Evolutionary conservation across 1,140 invertebrate species (phyloP).

Genomic region (Drosophila ambigua): DNA sequence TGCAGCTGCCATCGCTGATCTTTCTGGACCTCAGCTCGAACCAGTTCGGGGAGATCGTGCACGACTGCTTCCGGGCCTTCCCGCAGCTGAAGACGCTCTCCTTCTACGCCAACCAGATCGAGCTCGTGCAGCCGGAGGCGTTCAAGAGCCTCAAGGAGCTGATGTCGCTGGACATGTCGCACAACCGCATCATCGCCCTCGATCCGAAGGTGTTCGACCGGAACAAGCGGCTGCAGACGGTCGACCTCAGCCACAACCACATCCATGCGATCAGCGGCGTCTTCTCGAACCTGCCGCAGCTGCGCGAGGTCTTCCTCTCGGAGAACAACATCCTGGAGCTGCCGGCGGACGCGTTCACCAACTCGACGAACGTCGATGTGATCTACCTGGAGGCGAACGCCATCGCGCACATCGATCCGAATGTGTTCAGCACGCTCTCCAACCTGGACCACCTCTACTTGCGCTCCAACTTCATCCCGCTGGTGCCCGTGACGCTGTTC

Average conservation of each 20-base stretch:
- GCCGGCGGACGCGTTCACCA: slow-evolving; percentile 91
- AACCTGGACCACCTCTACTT: slow-evolving; percentile 93
- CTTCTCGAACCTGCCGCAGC: slow-evolving; percentile 90
- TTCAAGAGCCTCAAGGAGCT: slow-evolving; percentile 90
- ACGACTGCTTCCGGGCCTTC: slow-evolving; percentile 91
- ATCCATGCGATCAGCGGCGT: slow-evolving; percentile 92
- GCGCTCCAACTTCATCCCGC: slow-evolving; percentile 93
- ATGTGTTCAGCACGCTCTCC: slow-evolving; percentile 88
- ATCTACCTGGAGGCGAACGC: slow-evolving; percentile 95
- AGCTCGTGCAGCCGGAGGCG: slow-evolving; percentile 90
- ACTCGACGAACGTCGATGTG: slow-evolving; percentile 90
- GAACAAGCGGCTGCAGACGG: slow-evolving; percentile 90
- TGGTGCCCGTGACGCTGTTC: slow-evolving; percentile 90
- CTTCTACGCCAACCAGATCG: slow-evolving; percentile 93
- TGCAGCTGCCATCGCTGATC: slow-evolving; percentile 88
- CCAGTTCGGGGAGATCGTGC: slow-evolving; percentile 89
- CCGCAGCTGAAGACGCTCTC: slow-evolving; percentile 91
- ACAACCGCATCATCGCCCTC: slow-evolving; percentile 92
- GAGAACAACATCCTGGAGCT: slow-evolving; percentile 96
- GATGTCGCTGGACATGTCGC: slow-evolving; percentile 93
- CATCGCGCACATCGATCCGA: slow-evolving; percentile 89
- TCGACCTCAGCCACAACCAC: slow-evolving; percentile 95
- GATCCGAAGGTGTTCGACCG: slow-evolving; percentile 89
- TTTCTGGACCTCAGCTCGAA: slow-evolving; percentile 94
- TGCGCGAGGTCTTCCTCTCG: slow-evolving; percentile 93